Conservation (phyloP, 2,113 vertebrate species). For the Turdus rufiventris region DNA sequence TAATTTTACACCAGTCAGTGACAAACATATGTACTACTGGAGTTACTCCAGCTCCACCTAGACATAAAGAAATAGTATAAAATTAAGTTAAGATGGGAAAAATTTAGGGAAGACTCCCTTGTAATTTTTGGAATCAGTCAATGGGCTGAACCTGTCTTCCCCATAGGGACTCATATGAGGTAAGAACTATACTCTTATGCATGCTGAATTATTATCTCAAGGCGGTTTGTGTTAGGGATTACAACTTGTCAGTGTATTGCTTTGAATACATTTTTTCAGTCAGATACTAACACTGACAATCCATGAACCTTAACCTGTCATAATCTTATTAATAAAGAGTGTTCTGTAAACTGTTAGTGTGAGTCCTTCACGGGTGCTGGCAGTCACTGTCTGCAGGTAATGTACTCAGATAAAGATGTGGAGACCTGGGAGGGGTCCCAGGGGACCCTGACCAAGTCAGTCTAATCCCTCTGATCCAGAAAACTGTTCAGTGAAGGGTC, state of each 20-base stretch:
- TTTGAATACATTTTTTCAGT: not conserved
- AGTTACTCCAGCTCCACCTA: not conserved
- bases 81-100: not conserved
- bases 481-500: not conserved
- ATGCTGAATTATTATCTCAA: not conserved
- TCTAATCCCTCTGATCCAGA: not conserved
- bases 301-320: rapidly evolving
- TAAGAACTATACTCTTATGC: rapidly evolving
- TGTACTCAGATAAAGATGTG: not conserved
- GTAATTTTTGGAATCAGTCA: not conserved
- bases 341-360: not conserved
- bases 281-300: not conserved
- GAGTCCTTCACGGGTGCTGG: not conserved
- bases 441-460: not conserved
- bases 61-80: not conserved
- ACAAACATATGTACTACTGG: not conserved
- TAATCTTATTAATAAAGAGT: not conserved
- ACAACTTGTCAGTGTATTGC: not conserved
- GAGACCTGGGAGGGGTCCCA: too few species aligned
- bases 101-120: not conserved
- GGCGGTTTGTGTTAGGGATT: not conserved
- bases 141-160: not conserved
- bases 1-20: not conserved
- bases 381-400: not conserved
- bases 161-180: not conserved